Percentiles rank a stretch among this genome's conserved stretches.
Evolutionary conservation across 2,113 vertebrate species (phyloP).

Genomic region (Puma concolor): DNA sequence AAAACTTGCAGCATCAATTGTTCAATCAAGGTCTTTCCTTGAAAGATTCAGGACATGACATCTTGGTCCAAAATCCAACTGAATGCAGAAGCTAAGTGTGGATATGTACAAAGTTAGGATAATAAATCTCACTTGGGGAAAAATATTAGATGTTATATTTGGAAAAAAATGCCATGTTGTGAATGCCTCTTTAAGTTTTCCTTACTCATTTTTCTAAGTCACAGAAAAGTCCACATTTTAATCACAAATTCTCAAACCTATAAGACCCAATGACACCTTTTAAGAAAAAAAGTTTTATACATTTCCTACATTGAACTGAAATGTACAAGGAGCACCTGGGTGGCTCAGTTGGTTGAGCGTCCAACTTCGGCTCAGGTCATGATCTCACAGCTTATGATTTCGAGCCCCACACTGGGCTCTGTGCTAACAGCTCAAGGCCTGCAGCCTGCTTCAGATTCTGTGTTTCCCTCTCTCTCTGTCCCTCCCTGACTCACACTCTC

Average conservation of each 20-base stretch:
- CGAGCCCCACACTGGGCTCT: too few relatives aligned
- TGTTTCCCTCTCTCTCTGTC: too few relatives aligned
- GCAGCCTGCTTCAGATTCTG: too few relatives aligned
- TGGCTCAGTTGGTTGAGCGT: too few relatives aligned
- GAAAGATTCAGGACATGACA: slow-evolving; percentile 38
- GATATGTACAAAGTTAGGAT: not conserved
- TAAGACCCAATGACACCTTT: not conserved
- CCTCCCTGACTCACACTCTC: too few relatives aligned
- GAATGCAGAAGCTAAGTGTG: not conserved
- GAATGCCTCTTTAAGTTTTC: not conserved
- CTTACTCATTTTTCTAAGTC: not conserved
- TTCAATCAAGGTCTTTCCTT: slow-evolving; percentile 50
- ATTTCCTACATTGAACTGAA: not conserved
- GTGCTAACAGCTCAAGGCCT: too few relatives aligned
- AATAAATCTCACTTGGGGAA: not conserved
- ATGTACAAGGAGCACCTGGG: not conserved
- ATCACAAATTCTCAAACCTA: not conserved
- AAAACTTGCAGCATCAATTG: slow-evolving; percentile 48
- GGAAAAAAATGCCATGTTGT: not conserved
- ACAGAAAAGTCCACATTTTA: not conserved
- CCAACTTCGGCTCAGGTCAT: too few relatives aligned
- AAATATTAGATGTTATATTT: not conserved
- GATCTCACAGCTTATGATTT: too few relatives aligned
- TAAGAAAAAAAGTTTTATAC: not conserved
- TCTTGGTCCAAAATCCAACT: not conserved